Conservation (phyloP, 2,797 vertebrate genomes). For the Buceros bicornis region DNA sequence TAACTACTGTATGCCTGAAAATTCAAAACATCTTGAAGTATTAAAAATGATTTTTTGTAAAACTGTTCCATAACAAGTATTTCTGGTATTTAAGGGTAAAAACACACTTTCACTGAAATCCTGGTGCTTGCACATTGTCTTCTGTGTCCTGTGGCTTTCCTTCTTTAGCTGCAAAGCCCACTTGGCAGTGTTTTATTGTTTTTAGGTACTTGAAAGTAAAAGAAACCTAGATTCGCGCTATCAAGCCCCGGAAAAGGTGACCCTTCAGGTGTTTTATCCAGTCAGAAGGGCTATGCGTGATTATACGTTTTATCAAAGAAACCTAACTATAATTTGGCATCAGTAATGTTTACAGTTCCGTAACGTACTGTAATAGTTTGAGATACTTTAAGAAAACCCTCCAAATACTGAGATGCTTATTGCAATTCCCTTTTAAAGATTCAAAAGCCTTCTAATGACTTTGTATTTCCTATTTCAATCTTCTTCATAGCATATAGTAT, state of each 20-base stretch:
- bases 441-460: conserved; percentile 21
- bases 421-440: conserved; percentile 74
- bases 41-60: conserved; percentile 5
- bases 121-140: not conserved
- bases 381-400: conserved; percentile 77
- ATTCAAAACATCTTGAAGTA: conserved; percentile 37
- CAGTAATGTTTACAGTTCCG: conserved; percentile 31
- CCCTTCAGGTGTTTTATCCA: not conserved
- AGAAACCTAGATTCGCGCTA: conserved; percentile 45
- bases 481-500: conserved; percentile 18
- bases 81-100: conserved; percentile 11
- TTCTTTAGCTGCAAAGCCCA: not conserved
- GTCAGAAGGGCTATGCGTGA: conserved; percentile 39
- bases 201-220: conserved; percentile 30
- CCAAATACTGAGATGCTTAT: conserved; percentile 80
- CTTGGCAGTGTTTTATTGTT: not conserved
- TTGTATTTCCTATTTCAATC: not conserved
- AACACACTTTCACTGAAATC: not conserved
- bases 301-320: conserved; percentile 32
- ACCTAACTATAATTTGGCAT: conserved; percentile 68
- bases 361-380: not conserved
- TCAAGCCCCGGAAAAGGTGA: conserved; percentile 14
- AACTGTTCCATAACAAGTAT: conserved; percentile 19
- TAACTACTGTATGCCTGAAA: conserved; percentile 42
- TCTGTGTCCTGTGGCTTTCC: not conserved